Conservation (phyloP, 2,113 vertebrate genomes). For the Colius striatus region DNA sequence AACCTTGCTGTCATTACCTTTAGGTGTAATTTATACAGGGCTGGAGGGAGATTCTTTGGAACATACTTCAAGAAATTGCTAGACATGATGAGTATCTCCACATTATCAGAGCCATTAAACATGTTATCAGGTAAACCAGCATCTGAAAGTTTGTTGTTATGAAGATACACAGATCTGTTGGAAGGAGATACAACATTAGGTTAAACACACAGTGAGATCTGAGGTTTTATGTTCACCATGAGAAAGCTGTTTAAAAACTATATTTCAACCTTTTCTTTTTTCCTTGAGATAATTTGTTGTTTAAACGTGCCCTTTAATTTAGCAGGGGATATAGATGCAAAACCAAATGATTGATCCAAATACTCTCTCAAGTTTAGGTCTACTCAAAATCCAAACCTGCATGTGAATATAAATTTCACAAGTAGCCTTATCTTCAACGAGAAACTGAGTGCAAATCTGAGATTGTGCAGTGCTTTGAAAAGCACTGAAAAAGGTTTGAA, state of each 20-base stretch:
- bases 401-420: neutral
- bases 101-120: conserved; percentile 90
- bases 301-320: neutral
- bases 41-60: conserved; percentile 88
- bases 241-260: neutral
- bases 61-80: conserved; percentile 94
- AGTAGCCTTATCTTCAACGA: neutral
- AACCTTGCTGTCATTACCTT: conserved; percentile 79
- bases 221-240: neutral
- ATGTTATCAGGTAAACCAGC: conserved; percentile 89
- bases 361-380: neutral
- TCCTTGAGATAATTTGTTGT: neutral
- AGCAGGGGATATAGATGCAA: neutral
- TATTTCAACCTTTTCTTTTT: neutral
- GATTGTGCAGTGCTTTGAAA: neutral
- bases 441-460: neutral
- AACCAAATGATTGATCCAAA: neutral
- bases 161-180: conserved; percentile 93
- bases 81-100: conserved; percentile 96
- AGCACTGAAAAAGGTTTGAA: neutral
- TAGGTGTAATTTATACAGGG: conserved; percentile 90
- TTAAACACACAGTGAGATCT: neutral
- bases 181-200: neutral
- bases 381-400: neutral
- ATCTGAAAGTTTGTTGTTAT: conserved; percentile 96